phyloP scores from a whole-genome alignment of 1,140 invertebrate genomes.

The Solen grandis region DNA sequence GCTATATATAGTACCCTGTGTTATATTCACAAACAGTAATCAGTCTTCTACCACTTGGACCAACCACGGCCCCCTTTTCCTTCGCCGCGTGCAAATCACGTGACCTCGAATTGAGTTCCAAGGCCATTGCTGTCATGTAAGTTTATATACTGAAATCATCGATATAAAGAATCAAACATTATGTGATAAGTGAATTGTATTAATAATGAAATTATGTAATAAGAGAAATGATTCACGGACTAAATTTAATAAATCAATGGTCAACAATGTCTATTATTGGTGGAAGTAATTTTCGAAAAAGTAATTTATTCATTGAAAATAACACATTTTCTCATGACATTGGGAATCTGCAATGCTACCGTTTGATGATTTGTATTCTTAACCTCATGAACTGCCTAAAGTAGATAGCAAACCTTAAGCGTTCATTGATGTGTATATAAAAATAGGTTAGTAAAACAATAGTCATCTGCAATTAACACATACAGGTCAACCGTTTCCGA shows the following conservation, averaged over 20 bases:
- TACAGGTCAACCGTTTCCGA: no score
- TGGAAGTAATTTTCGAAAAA: background rate
- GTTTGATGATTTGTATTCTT: no score
- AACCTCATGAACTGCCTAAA: no score
- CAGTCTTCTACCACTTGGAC: background rate
- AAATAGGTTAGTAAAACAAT: no score
- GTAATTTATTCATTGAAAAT: background rate
- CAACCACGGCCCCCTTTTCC: background rate
- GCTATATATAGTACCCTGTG: background rate
- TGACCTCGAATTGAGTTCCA: conserved; percentile 14
- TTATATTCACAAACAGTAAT: background rate
- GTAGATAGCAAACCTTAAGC: no score
- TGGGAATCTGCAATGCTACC: no score
- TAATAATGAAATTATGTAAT: background rate
- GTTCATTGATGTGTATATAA: no score
- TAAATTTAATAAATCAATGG: background rate
- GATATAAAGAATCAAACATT: background rate
- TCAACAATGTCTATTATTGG: background rate
- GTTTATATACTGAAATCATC: background rate
- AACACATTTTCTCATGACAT: background rate
- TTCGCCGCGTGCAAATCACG: background rate
- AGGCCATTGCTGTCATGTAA: conserved; percentile 29
- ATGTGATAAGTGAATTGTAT: background rate
- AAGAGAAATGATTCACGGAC: background rate
- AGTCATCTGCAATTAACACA: no score